Evolutionary conservation across 2,113 vertebrate genomes (phyloP), one percentile per base, ranked within the genome.

Genomic region (Cephalopholis sonnerati): DNA sequence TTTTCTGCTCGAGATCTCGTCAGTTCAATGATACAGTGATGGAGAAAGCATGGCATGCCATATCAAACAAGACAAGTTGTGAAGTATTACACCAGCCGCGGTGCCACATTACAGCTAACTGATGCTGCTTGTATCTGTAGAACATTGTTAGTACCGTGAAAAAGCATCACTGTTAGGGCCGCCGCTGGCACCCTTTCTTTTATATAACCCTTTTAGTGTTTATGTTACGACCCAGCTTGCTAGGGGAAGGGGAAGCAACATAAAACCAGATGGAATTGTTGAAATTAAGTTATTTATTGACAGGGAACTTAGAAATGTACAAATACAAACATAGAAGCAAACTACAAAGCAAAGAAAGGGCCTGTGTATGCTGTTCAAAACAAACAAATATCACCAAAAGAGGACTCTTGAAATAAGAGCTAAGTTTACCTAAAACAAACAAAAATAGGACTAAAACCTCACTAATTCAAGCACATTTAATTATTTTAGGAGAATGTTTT

Each of bases 1-100:
- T 93, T 91, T 93, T 93, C 86, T 87, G 90, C 89, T 81, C 18
- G 86, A 91, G 85, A 84, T 86, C 79, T 89, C 80, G 77, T 90
- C 88, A 76, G 87, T 85, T 85, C 81, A 72, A 67, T 92, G 89
- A 88, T 91, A 87, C 86, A 68, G 82, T 86, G 88, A 86, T 89
- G 74, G 72, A 89, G 72, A 84, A 84, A 83, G 77, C 80, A 74
- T 72, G 80, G 82, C 80, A 73, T 27, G 65, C 64, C 74, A 25
- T 83, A 80, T 93, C 85, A 78, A 87, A 77, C 70, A 41, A 72
- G 85, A 83, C 84, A 76, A 78, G 64, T 48, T 59, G 79, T 73
- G 74, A 77, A 67, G 79, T 74, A 71, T 79, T 74, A 64, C 81
- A 46, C 65, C 63, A 74, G 55, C 71, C 79, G 68, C 36, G 59